Conservation (phyloP, 2,113 vertebrate species). For the Campylorhamphus procurvoides region DNA sequence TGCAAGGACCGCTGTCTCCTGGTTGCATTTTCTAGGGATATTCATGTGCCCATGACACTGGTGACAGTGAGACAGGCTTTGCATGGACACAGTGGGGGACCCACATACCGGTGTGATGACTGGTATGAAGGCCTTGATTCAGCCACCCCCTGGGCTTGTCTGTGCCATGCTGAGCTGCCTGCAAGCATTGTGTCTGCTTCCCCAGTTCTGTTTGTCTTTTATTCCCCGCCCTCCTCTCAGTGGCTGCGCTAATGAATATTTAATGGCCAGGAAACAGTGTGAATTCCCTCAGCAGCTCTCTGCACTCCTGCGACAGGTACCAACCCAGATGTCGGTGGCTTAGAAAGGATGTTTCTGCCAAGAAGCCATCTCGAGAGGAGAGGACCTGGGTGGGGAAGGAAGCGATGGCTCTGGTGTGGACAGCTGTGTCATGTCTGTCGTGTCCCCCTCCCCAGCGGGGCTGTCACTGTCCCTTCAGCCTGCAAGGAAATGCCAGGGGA, state of each 20-base stretch:
- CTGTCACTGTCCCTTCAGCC: not conserved
- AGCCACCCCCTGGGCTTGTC: not conserved
- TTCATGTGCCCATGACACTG: fast-evolving
- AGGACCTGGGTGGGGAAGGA: not conserved
- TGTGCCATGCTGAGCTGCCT: not conserved
- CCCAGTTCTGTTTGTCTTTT: not conserved
- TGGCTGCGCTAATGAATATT: slow-evolving; percentile 36
- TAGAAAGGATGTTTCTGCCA: not conserved
- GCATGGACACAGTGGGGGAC: not conserved
- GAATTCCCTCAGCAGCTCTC: not conserved
- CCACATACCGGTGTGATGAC: not conserved
- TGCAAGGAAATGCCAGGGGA: not conserved
- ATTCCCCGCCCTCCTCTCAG: not conserved
- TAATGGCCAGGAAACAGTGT: not conserved
- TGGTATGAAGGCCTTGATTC: not conserved
- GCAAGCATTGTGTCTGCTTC: not conserved
- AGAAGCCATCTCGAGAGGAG: not conserved
- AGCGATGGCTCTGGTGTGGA: not conserved
- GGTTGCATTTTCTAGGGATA: not conserved
- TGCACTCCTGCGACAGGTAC: not conserved
- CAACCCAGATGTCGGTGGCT: not conserved
- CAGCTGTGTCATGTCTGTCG: not conserved
- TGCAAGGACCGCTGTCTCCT: not conserved
- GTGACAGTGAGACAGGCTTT: not conserved
- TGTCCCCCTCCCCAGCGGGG: not conserved